phyloP scores from a whole-genome alignment of 2,113 vertebrate genomes.

The Phoxinus phoxinus region DNA sequence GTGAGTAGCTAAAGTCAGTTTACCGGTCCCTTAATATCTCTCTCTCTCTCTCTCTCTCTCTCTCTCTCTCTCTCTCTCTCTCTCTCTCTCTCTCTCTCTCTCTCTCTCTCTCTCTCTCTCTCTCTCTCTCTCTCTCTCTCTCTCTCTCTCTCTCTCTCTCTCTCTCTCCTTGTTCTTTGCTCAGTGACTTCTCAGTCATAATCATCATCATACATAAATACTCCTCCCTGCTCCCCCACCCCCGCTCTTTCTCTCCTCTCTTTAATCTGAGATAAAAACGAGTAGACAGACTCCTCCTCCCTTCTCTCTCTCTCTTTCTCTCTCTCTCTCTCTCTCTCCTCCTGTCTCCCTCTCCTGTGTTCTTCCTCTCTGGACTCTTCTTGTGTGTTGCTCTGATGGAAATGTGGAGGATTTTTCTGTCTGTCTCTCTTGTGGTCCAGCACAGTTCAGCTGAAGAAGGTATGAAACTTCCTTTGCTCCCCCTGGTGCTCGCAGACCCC shows the following conservation, averaged over 20 bases:
- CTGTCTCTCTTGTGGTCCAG: conserved; percentile 76
- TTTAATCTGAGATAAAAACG: conserved; percentile 65
- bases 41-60: conserved; percentile 55
- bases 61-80: conserved; percentile 55
- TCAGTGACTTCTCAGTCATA: conserved; percentile 58
- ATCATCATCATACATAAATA: conserved; percentile 67
- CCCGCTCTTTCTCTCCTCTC: conserved; percentile 58
- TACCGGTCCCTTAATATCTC: conserved; percentile 24
- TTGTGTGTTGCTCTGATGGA: conserved; percentile 68
- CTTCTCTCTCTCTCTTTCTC: conserved; percentile 52
- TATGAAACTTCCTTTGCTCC: conserved; percentile 63
- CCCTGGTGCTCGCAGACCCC: conserved; percentile 56
- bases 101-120: conserved; percentile 55
- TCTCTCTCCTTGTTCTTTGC: conserved; percentile 52
- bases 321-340: conserved; percentile 56
- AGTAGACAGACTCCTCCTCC: conserved; percentile 73
- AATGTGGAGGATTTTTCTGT: conserved; percentile 80
- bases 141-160: conserved; percentile 48
- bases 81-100: conserved; percentile 55
- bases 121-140: conserved; percentile 58
- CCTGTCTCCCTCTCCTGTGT: conserved; percentile 61
- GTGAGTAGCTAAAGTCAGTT: conserved; percentile 2
- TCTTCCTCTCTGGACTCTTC: conserved; percentile 73
- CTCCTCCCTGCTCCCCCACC: conserved; percentile 56
- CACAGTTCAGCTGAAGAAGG: conserved; percentile 80